Base-by-base conservation (phyloP, 92 coral and sea anemone genomes). In the Meandrina meandrites region DNA sequence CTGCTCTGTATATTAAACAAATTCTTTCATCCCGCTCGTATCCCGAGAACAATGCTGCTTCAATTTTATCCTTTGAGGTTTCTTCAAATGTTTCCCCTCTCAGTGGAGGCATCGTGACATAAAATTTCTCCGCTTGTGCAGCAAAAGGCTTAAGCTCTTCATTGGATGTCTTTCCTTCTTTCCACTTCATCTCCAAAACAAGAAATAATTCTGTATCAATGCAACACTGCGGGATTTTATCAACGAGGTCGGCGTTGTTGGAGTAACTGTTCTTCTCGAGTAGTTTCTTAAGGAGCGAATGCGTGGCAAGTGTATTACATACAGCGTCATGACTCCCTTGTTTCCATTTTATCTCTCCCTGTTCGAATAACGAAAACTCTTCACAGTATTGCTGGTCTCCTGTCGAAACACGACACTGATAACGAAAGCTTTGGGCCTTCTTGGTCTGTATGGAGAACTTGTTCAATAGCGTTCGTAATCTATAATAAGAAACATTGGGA, bases 91-190 rank as follows among this genome's bases (percentile, higher is more conserved):
- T 50, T 8, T 77, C 50, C 8, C 81, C 81, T 28, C 27, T 47
- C 14, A 77, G 62, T 16, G 81, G 50, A 8, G 81, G 24, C 81
- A 48, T 48, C 11, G 88, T 86, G 22, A 84, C 84, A 70, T 81
- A 86, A 34, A 80, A 90, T 19, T 86, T 56, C 30, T 81, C 88
- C 3, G 90, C 86, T 53, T 84, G 68, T 12, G 0, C 10, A 16
- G 87, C 87, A 81, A 90, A 81, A 2, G 88, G 88, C 79, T 37
- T 50, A 2, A 86, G 83, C 57, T 90, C 85, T 56, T 90, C 36
- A 10, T 56, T 54, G 0, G 83, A 45, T 1, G 84, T 82, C 19
- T 40, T 90, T 21, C 32, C 19, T 15, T 78, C 79, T 19, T 76
- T 76, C 50, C 66, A 19, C 45, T 81, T 40, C 21, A 24, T 30